These are phyloP conservation scores for Lysandra bellargus DNA, from an alignment of 2,888 invertebrate genomes.

Conservation along the genomic window DNA sequence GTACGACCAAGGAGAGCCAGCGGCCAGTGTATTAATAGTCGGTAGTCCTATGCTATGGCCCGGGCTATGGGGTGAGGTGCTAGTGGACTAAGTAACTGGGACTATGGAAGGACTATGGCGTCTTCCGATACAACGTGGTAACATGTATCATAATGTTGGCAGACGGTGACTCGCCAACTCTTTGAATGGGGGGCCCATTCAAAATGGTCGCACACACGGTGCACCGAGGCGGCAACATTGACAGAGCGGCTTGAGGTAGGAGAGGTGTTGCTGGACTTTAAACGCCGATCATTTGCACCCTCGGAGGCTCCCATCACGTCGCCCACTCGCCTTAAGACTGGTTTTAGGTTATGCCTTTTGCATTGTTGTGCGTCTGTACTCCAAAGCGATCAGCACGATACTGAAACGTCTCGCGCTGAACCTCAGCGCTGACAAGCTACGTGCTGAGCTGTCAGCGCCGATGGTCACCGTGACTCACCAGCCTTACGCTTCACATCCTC, in stretches of 20 bases:
- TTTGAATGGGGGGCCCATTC: too few relatives aligned
- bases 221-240: background rate
- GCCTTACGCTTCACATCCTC: background rate
- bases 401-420: background rate
- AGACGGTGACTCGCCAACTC: too few relatives aligned
- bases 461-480: constrained; percentile 4
- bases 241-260: background rate
- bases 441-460: background rate
- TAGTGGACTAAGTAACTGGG: too few relatives aligned
- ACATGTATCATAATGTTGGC: too few relatives aligned
- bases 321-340: background rate
- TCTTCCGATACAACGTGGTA: too few relatives aligned
- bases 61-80: too few relatives aligned
- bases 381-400: constrained; percentile 3
- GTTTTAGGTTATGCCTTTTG: background rate
- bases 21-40: too few relatives aligned
- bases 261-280: background rate
- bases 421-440: constrained; percentile 6
- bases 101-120: too few relatives aligned
- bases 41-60: too few relatives aligned
- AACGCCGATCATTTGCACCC: background rate
- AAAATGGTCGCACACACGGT: background rate
- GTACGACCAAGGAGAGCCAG: too few relatives aligned
- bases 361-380: background rate
- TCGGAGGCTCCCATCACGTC: background rate